Conservation (phyloP, 2,888 invertebrate genomes). For the Odontocolon sp. region DNA sequence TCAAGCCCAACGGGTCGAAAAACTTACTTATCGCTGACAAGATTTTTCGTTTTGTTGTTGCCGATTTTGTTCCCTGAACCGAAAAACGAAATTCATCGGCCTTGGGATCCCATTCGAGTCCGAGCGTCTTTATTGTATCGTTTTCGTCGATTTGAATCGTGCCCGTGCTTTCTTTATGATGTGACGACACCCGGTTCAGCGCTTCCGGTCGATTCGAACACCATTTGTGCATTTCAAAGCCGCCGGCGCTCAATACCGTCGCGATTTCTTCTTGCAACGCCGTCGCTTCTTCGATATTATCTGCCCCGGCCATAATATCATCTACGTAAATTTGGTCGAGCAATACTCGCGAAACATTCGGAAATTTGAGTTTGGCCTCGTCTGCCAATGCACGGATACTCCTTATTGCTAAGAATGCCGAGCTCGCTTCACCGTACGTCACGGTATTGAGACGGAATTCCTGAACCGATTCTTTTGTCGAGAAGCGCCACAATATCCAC, state of each 20-base stretch:
- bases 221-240: slow-evolving; percentile 54
- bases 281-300: slow-evolving; percentile 16
- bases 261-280: neutral
- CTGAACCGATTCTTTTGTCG: slow-evolving; percentile 36
- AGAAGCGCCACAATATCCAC: slow-evolving; percentile 66
- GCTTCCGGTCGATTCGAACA: slow-evolving; percentile 23
- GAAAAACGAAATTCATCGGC: slow-evolving; percentile 21
- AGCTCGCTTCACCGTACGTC: slow-evolving; percentile 37
- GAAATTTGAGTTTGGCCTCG: slow-evolving; percentile 13
- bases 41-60: slow-evolving; percentile 33
- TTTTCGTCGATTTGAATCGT: neutral
- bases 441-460: slow-evolving; percentile 46
- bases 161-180: neutral
- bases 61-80: neutral
- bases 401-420: slow-evolving; percentile 42
- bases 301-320: slow-evolving; percentile 38
- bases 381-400: slow-evolving; percentile 23
- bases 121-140: slow-evolving; percentile 26
- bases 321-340: slow-evolving; percentile 38
- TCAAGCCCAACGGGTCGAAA: slow-evolving; percentile 29
- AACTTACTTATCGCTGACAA: slow-evolving; percentile 28
- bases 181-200: too few species aligned
- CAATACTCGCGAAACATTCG: neutral
- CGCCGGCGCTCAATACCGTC: slow-evolving; percentile 19
- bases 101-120: slow-evolving; percentile 20